phyloP scores from a whole-genome alignment of 2,888 invertebrate genomes.

The Caenorhabditis sp. region DNA sequence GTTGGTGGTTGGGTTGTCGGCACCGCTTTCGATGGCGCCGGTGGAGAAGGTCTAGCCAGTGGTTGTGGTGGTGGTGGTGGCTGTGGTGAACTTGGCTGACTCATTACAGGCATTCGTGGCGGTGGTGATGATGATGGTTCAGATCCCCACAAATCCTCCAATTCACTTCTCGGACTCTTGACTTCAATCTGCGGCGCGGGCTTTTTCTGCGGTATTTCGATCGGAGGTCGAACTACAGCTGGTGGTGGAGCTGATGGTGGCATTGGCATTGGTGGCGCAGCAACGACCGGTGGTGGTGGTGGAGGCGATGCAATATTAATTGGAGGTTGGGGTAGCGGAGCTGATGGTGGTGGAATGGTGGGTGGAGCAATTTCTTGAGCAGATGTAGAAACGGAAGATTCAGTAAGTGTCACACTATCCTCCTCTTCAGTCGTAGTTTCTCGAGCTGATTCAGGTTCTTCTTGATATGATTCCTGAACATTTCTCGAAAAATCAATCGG shows the following conservation, averaged over 20 bases:
- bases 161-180: slow-evolving; percentile 23
- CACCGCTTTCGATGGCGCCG: not conserved
- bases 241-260: not conserved
- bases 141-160: slow-evolving; percentile 27
- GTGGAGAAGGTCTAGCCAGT: not conserved
- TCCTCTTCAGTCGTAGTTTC: not conserved
- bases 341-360: not conserved
- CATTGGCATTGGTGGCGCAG: not conserved
- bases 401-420: not conserved
- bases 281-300: not conserved
- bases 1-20: slow-evolving; percentile 1
- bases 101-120: not conserved
- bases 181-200: not conserved
- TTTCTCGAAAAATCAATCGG: slow-evolving; percentile 38
- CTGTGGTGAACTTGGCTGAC: not conserved
- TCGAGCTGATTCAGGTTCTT: too few species aligned
- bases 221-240: not conserved
- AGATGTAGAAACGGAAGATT: not conserved
- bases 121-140: not conserved
- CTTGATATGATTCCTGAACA: too few species aligned
- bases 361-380: slow-evolving; percentile 2
- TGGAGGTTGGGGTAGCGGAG: slow-evolving; percentile 3
- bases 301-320: not conserved
- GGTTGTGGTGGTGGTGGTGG: not conserved
- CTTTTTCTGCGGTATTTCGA: not conserved